These are phyloP conservation scores for Rachycentron canadum DNA, from an alignment of 2,797 vertebrate species.

Conservation along the genomic window DNA sequence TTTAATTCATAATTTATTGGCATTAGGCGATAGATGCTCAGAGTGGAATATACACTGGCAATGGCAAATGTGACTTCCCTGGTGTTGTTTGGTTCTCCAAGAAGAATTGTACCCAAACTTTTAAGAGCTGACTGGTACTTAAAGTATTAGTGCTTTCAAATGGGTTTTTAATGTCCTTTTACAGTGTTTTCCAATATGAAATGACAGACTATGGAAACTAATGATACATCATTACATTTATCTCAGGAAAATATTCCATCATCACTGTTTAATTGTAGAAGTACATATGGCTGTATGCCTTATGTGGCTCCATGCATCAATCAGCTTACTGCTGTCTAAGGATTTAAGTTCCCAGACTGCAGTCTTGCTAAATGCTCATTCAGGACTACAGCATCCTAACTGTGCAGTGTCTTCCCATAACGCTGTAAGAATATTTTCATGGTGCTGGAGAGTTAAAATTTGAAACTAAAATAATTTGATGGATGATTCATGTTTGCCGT, in stretches of 20 bases:
- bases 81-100: conserved; percentile 21
- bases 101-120: conserved; percentile 42
- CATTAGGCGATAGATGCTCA: conserved; percentile 32
- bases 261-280: conserved; percentile 49
- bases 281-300: conserved; percentile 41
- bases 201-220: conserved; percentile 49
- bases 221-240: conserved; percentile 48
- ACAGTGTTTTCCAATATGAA: conserved; percentile 51
- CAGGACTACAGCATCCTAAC: conserved; percentile 12
- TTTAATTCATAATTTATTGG: conserved; percentile 46
- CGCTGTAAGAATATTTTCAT: background rate
- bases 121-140: conserved; percentile 34
- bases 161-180: conserved; percentile 56
- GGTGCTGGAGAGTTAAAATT: background rate
- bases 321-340: conserved; percentile 31
- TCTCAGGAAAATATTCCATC: conserved; percentile 47
- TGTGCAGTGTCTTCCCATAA: background rate
- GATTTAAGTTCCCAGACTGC: conserved; percentile 42
- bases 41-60: conserved; percentile 10
- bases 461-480: conserved; percentile 3
- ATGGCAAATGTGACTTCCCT: conserved; percentile 57
- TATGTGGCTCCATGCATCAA: conserved; percentile 37
- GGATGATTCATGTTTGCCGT: conserved; percentile 7
- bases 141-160: conserved; percentile 38
- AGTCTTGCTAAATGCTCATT: conserved; percentile 26